These are phyloP conservation scores for Pitta sordida DNA, from an alignment of 2,113 vertebrate species.

Conservation along the genomic window DNA sequence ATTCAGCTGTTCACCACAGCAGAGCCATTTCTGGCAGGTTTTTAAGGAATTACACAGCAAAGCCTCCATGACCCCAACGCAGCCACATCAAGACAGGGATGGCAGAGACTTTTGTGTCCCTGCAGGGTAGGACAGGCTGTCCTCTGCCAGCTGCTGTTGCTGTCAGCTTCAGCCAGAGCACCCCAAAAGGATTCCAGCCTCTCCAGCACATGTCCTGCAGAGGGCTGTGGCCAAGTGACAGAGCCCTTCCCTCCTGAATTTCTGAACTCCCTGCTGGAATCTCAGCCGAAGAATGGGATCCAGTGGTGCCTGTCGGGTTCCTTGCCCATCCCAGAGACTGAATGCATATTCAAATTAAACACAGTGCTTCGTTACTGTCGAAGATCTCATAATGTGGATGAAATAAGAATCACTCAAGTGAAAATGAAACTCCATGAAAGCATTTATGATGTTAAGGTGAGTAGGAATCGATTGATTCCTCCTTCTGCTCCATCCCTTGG, in stretches of 20 bases:
- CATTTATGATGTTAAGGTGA: background rate
- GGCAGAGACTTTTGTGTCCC: background rate
- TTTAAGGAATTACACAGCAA: background rate
- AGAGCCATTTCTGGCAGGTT: background rate
- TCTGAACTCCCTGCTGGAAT: background rate
- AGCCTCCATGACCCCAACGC: rapidly evolving
- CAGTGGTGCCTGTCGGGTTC: background rate
- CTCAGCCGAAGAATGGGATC: background rate
- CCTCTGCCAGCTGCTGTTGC: background rate
- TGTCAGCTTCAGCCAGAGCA: background rate
- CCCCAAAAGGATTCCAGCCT: background rate
- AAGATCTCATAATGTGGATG: background rate
- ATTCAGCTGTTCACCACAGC: background rate
- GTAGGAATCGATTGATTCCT: background rate
- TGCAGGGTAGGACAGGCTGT: background rate
- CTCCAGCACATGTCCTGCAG: background rate
- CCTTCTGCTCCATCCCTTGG: background rate
- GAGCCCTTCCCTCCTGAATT: background rate
- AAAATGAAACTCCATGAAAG: rapidly evolving
- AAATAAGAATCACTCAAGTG: background rate
- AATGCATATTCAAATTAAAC: background rate
- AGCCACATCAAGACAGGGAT: background rate
- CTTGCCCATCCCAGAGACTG: background rate
- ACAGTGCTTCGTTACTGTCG: background rate
- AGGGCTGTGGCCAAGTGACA: background rate